These are phyloP conservation scores for Agrochola macilenta DNA, from an alignment of 2,888 invertebrate species.

Conservation along the genomic window DNA sequence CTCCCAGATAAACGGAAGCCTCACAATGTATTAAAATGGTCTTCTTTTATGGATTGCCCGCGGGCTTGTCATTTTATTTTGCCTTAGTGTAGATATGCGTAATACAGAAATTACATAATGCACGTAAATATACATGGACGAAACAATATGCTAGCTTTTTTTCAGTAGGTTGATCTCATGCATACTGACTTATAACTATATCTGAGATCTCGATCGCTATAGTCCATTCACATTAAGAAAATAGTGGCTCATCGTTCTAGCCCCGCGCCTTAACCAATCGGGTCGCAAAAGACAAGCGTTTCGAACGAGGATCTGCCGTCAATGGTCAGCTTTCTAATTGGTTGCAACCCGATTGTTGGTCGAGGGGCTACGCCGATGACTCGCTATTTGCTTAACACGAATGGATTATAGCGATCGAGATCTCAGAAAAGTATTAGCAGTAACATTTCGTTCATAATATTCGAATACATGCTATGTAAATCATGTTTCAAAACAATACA, in stretches of 20 bases:
- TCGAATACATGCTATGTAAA: constrained; percentile 42
- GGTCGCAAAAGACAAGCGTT: too few relatives aligned
- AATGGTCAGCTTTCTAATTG: too few relatives aligned
- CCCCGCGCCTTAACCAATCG: too few relatives aligned
- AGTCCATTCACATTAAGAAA: too few relatives aligned
- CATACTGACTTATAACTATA: constrained; percentile 17
- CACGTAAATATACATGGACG: background rate
- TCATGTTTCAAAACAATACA: constrained; percentile 43
- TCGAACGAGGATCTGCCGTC: too few relatives aligned
- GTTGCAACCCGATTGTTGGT: too few relatives aligned
- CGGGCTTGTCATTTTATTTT: background rate
- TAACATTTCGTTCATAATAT: constrained; percentile 22
- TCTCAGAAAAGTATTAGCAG: constrained; percentile 13
- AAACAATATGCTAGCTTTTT: background rate
- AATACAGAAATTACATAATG: background rate
- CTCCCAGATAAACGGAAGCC: background rate
- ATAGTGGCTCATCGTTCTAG: too few relatives aligned
- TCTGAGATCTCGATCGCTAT: too few relatives aligned
- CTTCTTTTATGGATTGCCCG: background rate
- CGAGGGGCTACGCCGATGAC: too few relatives aligned
- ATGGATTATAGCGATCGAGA: background rate
- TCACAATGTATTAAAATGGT: background rate
- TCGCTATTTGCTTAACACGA: too few relatives aligned
- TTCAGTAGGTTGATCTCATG: constrained; percentile 37
- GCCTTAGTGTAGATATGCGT: background rate